Percentiles rank a stretch among this genome's conserved stretches.
These are phyloP conservation scores for Trissolcus japonicus DNA, from an alignment of 2,888 invertebrate species.

Conservation along the genomic window DNA sequence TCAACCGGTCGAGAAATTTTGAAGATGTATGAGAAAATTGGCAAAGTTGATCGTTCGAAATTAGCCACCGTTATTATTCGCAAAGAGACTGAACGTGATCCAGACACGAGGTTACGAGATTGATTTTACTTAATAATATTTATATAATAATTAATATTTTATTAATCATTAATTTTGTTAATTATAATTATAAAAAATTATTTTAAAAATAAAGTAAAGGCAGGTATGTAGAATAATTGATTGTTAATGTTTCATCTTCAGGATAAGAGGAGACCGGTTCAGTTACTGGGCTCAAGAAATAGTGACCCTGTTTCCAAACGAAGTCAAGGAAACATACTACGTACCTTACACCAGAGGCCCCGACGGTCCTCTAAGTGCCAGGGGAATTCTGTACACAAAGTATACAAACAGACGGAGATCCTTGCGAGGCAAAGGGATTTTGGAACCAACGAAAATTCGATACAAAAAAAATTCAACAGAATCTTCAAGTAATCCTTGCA, in stretches of 20 bases:
- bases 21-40: slow-evolving; percentile 56
- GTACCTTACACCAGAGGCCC: slow-evolving; percentile 52
- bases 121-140: background rate
- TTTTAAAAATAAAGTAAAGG: too few relatives aligned
- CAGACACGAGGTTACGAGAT: slow-evolving; percentile 44
- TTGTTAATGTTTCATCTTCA: slow-evolving; percentile 7
- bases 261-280: slow-evolving; percentile 49
- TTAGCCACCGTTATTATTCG: slow-evolving; percentile 52
- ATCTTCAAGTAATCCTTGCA: slow-evolving; percentile 48
- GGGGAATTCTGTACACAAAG: slow-evolving; percentile 52
- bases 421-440: slow-evolving; percentile 52
- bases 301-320: slow-evolving; percentile 52
- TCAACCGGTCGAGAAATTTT: slow-evolving; percentile 54
- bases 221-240: too few relatives aligned
- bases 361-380: slow-evolving; percentile 49
- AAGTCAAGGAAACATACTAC: slow-evolving; percentile 52
- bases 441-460: slow-evolving; percentile 49
- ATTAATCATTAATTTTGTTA: too few relatives aligned
- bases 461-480: slow-evolving; percentile 47
- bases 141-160: too few relatives aligned
- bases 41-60: slow-evolving; percentile 51
- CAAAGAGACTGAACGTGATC: slow-evolving; percentile 50
- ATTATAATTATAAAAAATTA: too few relatives aligned
- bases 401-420: slow-evolving; percentile 51
- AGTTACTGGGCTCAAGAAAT: slow-evolving; percentile 56